Evolutionary conservation across 2,113 vertebrate genomes (phyloP), one percentile per base, ranked within the genome.

Genomic region (Myiozetetes cayanensis): DNA sequence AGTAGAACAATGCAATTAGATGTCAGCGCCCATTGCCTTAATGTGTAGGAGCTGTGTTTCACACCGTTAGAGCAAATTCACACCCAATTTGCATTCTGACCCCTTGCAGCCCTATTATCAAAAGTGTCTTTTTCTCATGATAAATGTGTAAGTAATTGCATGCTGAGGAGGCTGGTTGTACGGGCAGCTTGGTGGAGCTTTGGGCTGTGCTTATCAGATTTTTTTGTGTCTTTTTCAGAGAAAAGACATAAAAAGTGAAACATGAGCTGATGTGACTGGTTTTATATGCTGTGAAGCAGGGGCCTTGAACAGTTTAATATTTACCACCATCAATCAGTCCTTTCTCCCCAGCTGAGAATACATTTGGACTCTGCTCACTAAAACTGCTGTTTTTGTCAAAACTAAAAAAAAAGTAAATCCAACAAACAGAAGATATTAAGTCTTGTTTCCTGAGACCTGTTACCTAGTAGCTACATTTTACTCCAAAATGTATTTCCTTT

Each of bases 181-280:
- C 0, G 0, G 55, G 68, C 68, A 84, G 88, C 43, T 70, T 68
- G 76, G 39, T 61, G 76, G 10, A 68, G 89, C 52, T 82, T 89
- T 68, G n/a, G 33, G 47, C 39, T 75, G 5, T 14, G n/a, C 84
- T 94, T 91, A 92, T 91, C 31, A 0, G 74, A 72, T 55, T 33
- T 59, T 59, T 89, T 80, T 28, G 53, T 59, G 62, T 59, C 68
- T 86, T 95, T 94, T 96, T 92, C 91, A 65, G 58, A 87, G 74
- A 74, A 93, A 92, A 95, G 89, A 65, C 94, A 92, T 90, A 93
- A 92, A 91, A 97, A 89, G 84, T 97, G 96, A 97, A 96, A 96
- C 94, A 95, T 95, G 94, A 97, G 73, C 85, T 95, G 93, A 94
- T 72, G 77, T 81, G 94, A 79, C 73, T 82, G 77, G n/a, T 87